Evolutionary conservation across 2,113 vertebrate species (phyloP), one percentile per base, ranked within the genome.

Genomic region (Sitta europaea): DNA sequence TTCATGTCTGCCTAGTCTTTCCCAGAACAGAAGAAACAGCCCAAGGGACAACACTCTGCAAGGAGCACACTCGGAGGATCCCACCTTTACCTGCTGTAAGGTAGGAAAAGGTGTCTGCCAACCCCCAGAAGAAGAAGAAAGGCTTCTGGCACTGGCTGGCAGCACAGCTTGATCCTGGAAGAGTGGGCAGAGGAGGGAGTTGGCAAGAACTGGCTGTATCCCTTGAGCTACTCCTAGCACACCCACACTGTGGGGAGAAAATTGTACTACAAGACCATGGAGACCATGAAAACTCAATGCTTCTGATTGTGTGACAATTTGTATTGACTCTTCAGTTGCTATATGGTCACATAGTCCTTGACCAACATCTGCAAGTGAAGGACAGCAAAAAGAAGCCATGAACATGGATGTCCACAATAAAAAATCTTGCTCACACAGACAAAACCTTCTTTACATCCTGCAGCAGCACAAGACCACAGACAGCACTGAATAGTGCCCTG

Each of bases 1-100:
- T 18, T 58, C 2, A 2, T 51, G 14, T 27, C 58, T 92, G 31
- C n/a, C 38, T 27, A 22, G 18, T 15, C 31, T 53, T 22, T 65
- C 28, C 38, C 65, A 58, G 31, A 72, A 10, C 2, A 6, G 14
- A 35, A 65, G 15, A 22, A 79, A 20, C 14, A 51, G 5, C 24
- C 23, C 0, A 0, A 0, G 35, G 25, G 35, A 78, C 23, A 29
- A 45, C 0, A 6, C 4, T n/a, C n/a, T 55, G 23, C 1, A 4
- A 59, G 57, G 27, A 35, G 15, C 48, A n/a, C 27, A 2, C 38
- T 42, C 24, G 35, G 24, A 88, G 7, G 35, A 59, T 40, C 53
- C 31, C 53, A 31, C 7, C 7, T 55, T 67, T 58, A 54, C 53
- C 66, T 54, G 20, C 9, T 24, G 22, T 75, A 23, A 35, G 29